phyloP scores from a whole-genome alignment of 2,113 vertebrate genomes.

The Gallinago jamesoni region DNA sequence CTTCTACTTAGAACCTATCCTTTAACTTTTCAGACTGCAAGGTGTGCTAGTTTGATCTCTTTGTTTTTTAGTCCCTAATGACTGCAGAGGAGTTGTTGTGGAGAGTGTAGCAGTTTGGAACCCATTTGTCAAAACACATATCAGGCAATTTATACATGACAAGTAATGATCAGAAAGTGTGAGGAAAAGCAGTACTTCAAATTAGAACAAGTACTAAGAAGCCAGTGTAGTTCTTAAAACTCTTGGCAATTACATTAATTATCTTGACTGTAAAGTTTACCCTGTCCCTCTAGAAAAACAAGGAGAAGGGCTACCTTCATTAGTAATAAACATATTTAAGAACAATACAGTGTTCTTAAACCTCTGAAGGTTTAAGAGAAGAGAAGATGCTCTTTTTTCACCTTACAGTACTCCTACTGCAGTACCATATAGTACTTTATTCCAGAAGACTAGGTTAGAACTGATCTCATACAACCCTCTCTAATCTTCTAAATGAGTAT shows the following conservation, averaged over 20 bases:
- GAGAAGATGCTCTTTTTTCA: background rate
- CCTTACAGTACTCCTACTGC: background rate
- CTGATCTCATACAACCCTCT: background rate
- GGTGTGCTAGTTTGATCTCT: background rate
- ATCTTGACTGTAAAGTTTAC: background rate
- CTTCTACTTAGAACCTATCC: background rate
- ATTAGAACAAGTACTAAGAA: background rate
- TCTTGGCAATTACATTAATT: background rate
- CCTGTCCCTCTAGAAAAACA: background rate
- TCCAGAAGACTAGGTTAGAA: background rate
- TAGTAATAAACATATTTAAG: background rate
- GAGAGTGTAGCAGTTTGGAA: background rate
- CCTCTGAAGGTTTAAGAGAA: no score
- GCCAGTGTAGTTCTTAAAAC: background rate
- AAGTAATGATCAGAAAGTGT: background rate
- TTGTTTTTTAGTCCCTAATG: background rate
- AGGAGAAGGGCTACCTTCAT: background rate
- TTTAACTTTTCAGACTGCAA: background rate
- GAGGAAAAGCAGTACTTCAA: background rate
- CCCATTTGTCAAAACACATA: background rate
- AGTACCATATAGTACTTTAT: background rate
- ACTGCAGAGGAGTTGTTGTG: background rate
- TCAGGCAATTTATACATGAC: background rate
- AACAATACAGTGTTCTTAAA: background rate
- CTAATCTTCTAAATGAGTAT: background rate